Evolutionary conservation across 2,113 vertebrate genomes (phyloP), one percentile per base, ranked within the genome.

Genomic region (Gobiocypris rarus): DNA sequence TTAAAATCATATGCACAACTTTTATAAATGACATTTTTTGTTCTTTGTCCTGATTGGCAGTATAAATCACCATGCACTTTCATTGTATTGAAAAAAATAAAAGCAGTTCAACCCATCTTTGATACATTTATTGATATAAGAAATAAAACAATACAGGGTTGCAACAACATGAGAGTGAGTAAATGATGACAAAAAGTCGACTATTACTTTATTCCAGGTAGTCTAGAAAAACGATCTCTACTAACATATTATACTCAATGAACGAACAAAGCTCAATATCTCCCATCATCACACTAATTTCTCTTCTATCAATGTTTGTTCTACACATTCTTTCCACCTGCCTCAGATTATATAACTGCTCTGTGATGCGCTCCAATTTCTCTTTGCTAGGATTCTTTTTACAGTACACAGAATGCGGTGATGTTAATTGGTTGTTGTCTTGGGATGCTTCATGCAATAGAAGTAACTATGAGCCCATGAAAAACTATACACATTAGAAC

Each of bases 391-490:
- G 77, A 28, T 63, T 63, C 15, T 31, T 56, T 82, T 48, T 26
- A 31, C 78, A 50, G 79, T 48, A 70, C 79, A 19, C 65, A 54
- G 79, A 69, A 19, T 5, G 31, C 22, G 3, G 19, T 58, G 69
- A 75, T 17, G 50, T 59, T 82, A 74, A 82, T 82, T 41, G 31
- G n/a, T 38, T 7, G n/a, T 58, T 54, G 22, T 41, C 56, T 83
- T 17, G 14, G 56, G 71, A 75, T 65, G 45, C 34, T 31, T 54
- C 22, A 38, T 38, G 67, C 81, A 73, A 83, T 45, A 75, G 82
- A 83, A 65, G 50, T 83, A 83, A 45, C n/a, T 17, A 83, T n/a
- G 41, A 9, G 24, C 41, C 43, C 52, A 58, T 58, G 52, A 77
- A 58, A 19, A 77, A 26, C 52, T 77, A 14, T 28, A 50, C 3